Evolutionary conservation across 2,797 vertebrate species (phyloP).

Genomic region (Balearica regulorum): DNA sequence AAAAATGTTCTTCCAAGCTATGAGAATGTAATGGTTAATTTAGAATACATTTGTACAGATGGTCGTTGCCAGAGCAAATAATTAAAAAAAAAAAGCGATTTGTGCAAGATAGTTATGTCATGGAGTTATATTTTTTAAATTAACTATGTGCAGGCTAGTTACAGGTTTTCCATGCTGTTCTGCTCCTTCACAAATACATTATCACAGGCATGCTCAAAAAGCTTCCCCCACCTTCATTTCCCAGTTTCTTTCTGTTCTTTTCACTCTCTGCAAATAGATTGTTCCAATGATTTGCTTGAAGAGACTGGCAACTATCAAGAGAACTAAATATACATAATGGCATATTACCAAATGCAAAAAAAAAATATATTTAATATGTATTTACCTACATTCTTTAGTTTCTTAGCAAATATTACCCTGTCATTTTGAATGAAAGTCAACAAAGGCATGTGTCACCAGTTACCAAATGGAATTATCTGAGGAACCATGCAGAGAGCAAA

Average conservation of each 20-base stretch:
- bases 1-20: neutral
- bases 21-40: neutral
- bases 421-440: neutral
- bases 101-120: neutral
- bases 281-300: neutral
- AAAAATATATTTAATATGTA: neutral
- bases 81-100: neutral
- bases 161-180: neutral
- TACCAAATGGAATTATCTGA: slow-evolving; percentile 37
- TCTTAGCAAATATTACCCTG: neutral
- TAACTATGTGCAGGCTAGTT: neutral
- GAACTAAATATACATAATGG: neutral
- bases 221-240: neutral
- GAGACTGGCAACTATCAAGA: neutral
- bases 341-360: neutral
- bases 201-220: neutral
- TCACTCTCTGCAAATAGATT: neutral
- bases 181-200: neutral
- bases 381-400: neutral
- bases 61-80: neutral
- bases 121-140: neutral
- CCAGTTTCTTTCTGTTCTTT: neutral
- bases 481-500: slow-evolving; percentile 39
- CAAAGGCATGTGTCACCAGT: neutral
- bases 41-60: neutral